Conservation (phyloP, 2,113 vertebrate genomes). For the Gymnobelideus leadbeateri region DNA sequence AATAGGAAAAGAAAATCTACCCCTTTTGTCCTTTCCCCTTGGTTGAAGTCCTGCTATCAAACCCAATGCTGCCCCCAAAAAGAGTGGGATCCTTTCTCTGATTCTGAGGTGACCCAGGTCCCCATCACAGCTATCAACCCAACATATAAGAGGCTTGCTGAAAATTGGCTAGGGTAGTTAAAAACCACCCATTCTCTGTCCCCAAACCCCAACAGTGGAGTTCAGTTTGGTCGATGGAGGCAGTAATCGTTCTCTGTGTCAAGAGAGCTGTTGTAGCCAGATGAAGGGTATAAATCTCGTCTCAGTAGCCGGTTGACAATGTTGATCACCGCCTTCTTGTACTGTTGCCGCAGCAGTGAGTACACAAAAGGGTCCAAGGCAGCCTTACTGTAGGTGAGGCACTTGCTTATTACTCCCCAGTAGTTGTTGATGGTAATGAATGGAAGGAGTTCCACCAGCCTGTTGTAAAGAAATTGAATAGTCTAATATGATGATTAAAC, state of each 20-base stretch:
- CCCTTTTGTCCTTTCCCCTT: neutral
- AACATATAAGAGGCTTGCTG: conserved; percentile 21
- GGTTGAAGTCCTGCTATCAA: neutral
- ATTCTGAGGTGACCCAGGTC: conserved; percentile 10
- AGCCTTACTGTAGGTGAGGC: conserved; percentile 88
- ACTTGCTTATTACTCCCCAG: conserved; percentile 88
- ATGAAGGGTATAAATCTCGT: conserved; percentile 82
- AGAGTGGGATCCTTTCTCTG: neutral
- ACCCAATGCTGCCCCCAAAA: neutral
- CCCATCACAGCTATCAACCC: conserved; percentile 32
- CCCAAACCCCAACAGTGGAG: neutral
- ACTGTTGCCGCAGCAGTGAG: conserved; percentile 87
- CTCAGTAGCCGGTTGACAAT: conserved; percentile 83
- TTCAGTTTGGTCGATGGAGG: conserved; percentile 82
- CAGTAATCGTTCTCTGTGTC: conserved; percentile 86
- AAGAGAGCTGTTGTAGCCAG: conserved; percentile 85
- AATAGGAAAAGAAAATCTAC: neutral
- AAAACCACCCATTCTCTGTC: neutral
- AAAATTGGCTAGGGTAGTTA: conserved; percentile 56
- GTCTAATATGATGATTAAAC: conserved; percentile 49
- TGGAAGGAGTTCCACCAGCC: conserved; percentile 87
- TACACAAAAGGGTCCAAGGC: conserved; percentile 87
- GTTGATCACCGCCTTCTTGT: conserved; percentile 86
- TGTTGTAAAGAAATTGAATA: conserved; percentile 78
- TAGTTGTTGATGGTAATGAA: conserved; percentile 85